Evolutionary conservation across 2,113 vertebrate genomes (phyloP).

Genomic region (Misgurnus mizolepis): DNA sequence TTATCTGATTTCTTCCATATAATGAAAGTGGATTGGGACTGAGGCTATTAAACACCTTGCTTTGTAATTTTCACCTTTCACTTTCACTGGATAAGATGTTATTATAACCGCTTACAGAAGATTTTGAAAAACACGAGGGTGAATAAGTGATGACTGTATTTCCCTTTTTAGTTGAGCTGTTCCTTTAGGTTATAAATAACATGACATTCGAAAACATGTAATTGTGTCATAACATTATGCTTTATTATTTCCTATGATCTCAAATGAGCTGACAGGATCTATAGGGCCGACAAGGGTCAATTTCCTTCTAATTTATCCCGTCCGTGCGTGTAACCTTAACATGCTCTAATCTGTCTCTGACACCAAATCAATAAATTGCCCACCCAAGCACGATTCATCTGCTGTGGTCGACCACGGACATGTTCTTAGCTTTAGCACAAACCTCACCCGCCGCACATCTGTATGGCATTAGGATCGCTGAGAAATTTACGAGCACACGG

Average conservation of each 20-base stretch:
- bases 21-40: not conserved
- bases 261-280: constrained; percentile 28
- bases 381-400: constrained; percentile 60
- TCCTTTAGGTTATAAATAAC: no score
- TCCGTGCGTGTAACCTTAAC: constrained; percentile 58
- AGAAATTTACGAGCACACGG: constrained; percentile 62
- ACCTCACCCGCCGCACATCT: constrained; percentile 61
- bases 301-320: constrained; percentile 60
- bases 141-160: not conserved
- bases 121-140: not conserved
- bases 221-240: constrained; percentile 34
- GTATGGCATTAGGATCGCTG: constrained; percentile 59
- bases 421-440: constrained; percentile 33
- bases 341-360: constrained; percentile 64
- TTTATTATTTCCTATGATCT: constrained; percentile 26
- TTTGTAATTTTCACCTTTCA: no score
- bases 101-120: not conserved
- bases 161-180: not conserved
- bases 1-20: no score
- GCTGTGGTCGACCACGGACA: constrained; percentile 39
- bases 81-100: no score
- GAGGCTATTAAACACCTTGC: not conserved
- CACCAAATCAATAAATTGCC: constrained; percentile 67
- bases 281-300: constrained; percentile 45
- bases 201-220: constrained; percentile 10